A percentile compares a stretch with the other conserved stretches of the same genome.
Evolutionary conservation across 2,888 invertebrate species (phyloP).

Genomic region (Drepana falcataria): DNA sequence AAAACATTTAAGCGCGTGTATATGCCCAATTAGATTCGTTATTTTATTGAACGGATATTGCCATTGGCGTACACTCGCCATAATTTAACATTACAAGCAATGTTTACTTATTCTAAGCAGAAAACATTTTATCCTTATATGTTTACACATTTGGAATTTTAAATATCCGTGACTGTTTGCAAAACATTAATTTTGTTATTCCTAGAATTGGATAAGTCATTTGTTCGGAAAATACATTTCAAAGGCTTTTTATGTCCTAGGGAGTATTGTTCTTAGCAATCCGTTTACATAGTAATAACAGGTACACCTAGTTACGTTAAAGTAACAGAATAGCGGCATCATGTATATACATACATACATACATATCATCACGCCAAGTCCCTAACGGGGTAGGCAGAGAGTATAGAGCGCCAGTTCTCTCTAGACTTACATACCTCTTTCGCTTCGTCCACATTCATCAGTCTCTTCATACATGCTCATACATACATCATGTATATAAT

Average conservation of each 20-base stretch:
- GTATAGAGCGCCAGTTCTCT: no score
- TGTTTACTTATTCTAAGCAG: not conserved
- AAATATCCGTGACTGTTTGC: not conserved
- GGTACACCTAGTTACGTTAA: no score
- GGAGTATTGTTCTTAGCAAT: not conserved
- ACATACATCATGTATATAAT: no score
- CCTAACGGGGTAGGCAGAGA: no score
- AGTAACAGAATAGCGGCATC: no score
- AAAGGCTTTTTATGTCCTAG: not conserved
- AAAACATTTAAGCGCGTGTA: constrained; percentile 15
- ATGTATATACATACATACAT: no score
- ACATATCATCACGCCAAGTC: no score
- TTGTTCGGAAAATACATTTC: not conserved
- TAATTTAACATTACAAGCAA: not conserved
- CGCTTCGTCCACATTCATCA: no score
- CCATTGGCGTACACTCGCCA: not conserved
- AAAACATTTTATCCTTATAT: not conserved
- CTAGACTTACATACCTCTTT: no score
- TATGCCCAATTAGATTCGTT: not conserved
- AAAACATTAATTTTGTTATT: not conserved
- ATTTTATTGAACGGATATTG: not conserved
- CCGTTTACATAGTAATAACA: not conserved
- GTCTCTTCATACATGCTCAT: no score
- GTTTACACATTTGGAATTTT: not conserved
- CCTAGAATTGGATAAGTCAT: not conserved